These are phyloP conservation scores for Megaceryle torquata DNA, from an alignment of 2,113 vertebrate species.

Conservation along the genomic window DNA sequence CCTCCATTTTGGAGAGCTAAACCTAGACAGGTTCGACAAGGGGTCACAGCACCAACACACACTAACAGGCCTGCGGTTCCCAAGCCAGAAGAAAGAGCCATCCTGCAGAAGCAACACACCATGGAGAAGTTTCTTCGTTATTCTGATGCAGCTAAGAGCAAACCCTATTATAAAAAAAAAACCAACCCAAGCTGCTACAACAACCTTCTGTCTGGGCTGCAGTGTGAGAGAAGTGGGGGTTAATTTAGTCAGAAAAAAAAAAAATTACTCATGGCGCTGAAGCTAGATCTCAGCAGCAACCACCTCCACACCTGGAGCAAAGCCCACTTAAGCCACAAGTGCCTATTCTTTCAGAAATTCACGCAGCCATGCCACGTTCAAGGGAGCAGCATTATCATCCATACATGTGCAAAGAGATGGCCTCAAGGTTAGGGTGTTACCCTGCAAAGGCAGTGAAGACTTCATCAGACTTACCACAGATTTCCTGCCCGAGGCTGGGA, in stretches of 20 bases:
- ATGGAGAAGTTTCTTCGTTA: background rate
- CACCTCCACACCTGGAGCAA: slow-evolving; percentile 1
- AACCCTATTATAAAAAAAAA: background rate
- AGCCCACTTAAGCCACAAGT: background rate
- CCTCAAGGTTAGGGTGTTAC: slow-evolving; percentile 1
- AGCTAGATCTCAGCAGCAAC: background rate
- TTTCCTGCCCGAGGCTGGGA: background rate
- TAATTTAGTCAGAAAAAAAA: background rate
- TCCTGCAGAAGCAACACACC: background rate
- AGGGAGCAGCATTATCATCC: background rate
- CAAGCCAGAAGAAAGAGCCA: background rate
- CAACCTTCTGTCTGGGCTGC: background rate
- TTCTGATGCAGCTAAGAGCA: background rate
- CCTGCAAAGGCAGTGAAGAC: background rate
- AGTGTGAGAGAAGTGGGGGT: background rate
- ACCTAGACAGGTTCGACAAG: background rate
- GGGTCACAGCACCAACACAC: background rate
- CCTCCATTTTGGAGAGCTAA: background rate
- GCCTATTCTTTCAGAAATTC: background rate
- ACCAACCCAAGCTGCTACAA: background rate
- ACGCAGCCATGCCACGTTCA: background rate
- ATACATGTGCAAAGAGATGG: background rate
- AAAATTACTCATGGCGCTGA: background rate
- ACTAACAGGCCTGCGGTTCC: background rate
- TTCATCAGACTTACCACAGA: background rate